Percentiles rank a stretch among this genome's conserved stretches.
These are phyloP conservation scores for Corythaixoides concolor DNA, from an alignment of 2,113 vertebrate species.

Conservation along the genomic window DNA sequence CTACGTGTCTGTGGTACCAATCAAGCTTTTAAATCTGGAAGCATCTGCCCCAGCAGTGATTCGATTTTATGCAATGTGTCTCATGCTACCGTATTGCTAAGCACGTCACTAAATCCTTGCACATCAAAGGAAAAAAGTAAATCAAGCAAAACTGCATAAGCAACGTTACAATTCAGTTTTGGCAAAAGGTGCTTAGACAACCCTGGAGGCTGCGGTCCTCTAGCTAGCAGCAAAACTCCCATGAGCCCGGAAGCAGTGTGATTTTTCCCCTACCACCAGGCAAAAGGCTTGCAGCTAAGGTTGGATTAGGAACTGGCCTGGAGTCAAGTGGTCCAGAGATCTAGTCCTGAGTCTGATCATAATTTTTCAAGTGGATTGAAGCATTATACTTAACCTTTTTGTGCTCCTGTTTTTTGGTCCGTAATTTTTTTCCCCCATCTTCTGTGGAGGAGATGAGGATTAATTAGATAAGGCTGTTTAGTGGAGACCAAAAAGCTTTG, in stretches of 20 bases:
- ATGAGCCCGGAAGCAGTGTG: background rate
- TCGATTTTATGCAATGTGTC: conserved; percentile 60
- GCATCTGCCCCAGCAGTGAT: conserved; percentile 48
- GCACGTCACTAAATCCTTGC: conserved; percentile 61
- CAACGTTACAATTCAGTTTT: conserved; percentile 16
- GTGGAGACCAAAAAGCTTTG: background rate
- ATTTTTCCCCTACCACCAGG: background rate
- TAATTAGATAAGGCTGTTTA: background rate
- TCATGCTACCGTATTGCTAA: conserved; percentile 14
- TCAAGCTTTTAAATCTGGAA: conserved; percentile 44
- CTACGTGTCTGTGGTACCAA: conserved; percentile 35
- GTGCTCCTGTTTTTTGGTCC: background rate
- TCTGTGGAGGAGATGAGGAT: background rate
- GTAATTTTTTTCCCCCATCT: background rate
- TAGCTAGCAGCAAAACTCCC: background rate
- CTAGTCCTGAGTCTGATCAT: background rate
- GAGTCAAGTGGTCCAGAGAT: background rate
- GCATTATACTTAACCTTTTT: background rate
- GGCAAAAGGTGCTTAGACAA: conserved; percentile 17
- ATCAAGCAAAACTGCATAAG: conserved; percentile 59
- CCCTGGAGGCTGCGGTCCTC: background rate
- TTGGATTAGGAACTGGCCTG: background rate
- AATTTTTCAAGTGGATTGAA: background rate
- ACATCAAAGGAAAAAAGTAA: conserved; percentile 63
- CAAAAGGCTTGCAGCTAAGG: background rate